These are phyloP conservation scores for Limosa lapponica DNA, from an alignment of 2,797 vertebrate species.

Conservation along the genomic window DNA sequence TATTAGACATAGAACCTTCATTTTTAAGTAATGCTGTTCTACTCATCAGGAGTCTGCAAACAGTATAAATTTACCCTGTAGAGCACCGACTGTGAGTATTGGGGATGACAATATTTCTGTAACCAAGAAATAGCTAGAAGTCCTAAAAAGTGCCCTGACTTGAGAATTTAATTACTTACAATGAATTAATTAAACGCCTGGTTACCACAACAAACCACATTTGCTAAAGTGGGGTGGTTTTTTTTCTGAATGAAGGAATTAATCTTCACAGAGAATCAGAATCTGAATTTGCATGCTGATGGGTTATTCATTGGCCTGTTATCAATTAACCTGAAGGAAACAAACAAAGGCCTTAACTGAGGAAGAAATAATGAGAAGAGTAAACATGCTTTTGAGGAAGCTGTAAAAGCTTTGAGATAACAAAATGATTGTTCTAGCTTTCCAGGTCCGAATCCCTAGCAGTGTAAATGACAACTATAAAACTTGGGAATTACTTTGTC, in stretches of 20 bases:
- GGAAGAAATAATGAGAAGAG: background rate
- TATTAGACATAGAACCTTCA: background rate
- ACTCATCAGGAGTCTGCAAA: background rate
- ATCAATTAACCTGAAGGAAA: background rate
- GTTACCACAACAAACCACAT: background rate
- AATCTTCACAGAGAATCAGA: background rate
- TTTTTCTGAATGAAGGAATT: background rate
- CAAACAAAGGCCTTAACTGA: background rate
- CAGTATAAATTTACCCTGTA: background rate
- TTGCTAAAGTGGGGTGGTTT: rapidly evolving
- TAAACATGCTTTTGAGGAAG: background rate
- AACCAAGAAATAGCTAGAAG: background rate
- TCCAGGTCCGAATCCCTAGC: background rate
- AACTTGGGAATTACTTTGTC: background rate
- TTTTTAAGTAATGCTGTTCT: background rate
- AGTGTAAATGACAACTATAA: background rate
- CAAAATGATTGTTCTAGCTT: background rate
- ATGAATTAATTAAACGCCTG: background rate
- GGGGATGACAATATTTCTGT: background rate
- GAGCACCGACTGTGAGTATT: background rate
- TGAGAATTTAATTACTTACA: background rate
- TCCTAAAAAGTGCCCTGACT: background rate
- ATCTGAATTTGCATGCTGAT: background rate
- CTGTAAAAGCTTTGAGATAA: background rate
- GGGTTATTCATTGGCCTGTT: background rate